Conservation (phyloP, 2,797 vertebrate genomes). For the Danio jaintianensis region DNA sequence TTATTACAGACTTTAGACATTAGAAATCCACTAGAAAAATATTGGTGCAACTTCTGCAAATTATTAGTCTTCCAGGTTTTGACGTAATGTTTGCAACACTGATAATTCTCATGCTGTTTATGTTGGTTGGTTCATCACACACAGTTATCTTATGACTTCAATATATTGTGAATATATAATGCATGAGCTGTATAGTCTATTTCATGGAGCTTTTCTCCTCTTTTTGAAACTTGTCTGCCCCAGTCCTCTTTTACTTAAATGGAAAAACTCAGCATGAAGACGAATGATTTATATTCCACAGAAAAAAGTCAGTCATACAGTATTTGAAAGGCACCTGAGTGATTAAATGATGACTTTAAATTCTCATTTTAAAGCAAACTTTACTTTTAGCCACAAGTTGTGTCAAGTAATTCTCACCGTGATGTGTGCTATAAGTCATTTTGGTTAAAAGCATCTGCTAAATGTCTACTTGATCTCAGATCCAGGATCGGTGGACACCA, state of each 20-base stretch:
- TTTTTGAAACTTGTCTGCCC: constrained; percentile 16
- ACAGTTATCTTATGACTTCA: background rate
- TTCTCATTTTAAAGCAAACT: background rate
- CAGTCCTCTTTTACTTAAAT: background rate
- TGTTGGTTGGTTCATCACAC: background rate
- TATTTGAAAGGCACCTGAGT: background rate
- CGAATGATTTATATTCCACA: background rate
- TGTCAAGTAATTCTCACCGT: background rate
- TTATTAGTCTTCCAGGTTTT: too few relatives aligned
- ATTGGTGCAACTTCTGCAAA: too few relatives aligned
- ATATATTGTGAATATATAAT: background rate
- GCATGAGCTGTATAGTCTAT: background rate
- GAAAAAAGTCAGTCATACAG: background rate
- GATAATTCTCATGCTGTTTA: background rate
- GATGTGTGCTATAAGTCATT: constrained; percentile 10
- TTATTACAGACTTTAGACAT: too few relatives aligned
- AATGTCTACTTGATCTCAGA: constrained; percentile 14
- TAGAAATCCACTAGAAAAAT: too few relatives aligned
- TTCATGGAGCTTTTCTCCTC: background rate
- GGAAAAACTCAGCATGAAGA: background rate
- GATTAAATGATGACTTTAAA: background rate
- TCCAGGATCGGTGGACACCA: constrained; percentile 1
- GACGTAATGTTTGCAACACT: too few relatives aligned
- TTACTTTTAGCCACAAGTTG: constrained; percentile 1
- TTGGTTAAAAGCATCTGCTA: constrained; percentile 22